Percentiles rank a stretch among this genome's conserved stretches.
These are phyloP conservation scores for Philantomba maxwellii DNA, from an alignment of 2,113 vertebrate species.

Conservation along the genomic window DNA sequence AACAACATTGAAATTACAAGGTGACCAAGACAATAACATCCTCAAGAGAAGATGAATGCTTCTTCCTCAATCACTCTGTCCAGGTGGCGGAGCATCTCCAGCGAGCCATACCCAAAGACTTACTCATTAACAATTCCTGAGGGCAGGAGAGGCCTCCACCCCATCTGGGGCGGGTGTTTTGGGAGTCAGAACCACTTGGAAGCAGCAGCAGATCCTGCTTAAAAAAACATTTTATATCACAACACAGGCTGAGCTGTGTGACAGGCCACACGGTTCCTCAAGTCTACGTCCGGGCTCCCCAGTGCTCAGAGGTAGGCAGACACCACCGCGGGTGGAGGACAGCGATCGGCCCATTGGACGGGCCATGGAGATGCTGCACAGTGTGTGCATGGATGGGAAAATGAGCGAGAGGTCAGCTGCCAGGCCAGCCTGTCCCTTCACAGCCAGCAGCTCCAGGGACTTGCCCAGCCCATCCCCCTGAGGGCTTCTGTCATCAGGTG, in stretches of 20 bases:
- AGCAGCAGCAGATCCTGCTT: slow-evolving; percentile 36
- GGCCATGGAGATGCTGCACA: rapidly evolving
- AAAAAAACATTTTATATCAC: not conserved
- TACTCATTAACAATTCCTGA: not conserved
- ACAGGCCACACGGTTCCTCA: not conserved
- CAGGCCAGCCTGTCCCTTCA: not conserved
- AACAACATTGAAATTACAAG: slow-evolving; percentile 29
- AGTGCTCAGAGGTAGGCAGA: not conserved
- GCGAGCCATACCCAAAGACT: not conserved
- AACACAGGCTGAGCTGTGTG: not conserved
- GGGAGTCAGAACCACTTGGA: slow-evolving; percentile 31
- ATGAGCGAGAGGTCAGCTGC: not conserved
- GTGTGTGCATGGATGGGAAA: not conserved
- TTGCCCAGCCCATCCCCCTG: not conserved
- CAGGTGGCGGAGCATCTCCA: not conserved
- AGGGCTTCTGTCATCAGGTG: not conserved
- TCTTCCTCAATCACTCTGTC: not conserved
- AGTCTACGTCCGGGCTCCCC: not conserved
- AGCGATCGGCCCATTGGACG: not conserved
- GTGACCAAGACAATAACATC: slow-evolving; percentile 8
- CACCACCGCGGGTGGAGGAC: not conserved
- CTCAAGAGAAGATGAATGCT: not conserved
- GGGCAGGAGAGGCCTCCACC: slow-evolving; percentile 7
- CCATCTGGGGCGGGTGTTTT: slow-evolving; percentile 10
- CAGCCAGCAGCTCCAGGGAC: not conserved